These are phyloP conservation scores for Atherix ibis DNA, from an alignment of 2,888 invertebrate species.

Conservation along the genomic window DNA sequence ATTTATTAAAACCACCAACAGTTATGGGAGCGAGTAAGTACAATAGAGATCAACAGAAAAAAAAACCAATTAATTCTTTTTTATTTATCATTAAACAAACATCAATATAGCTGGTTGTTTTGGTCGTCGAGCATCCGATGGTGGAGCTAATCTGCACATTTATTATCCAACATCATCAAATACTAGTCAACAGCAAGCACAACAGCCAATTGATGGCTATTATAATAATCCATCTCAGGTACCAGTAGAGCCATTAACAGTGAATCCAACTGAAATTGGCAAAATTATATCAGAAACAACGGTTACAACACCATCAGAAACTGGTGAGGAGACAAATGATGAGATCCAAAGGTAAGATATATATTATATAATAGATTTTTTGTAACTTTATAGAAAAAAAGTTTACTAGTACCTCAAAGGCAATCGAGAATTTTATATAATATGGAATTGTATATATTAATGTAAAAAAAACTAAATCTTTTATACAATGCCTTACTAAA, in stretches of 20 bases:
- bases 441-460: too few species aligned
- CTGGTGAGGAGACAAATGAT: constrained; percentile 27
- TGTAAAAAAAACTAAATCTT: too few species aligned
- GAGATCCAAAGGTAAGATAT: constrained; percentile 30
- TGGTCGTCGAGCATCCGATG: constrained; percentile 86
- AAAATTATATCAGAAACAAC: constrained; percentile 10
- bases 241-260: constrained; percentile 13
- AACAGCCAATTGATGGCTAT: constrained; percentile 22
- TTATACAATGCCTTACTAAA: too few species aligned
- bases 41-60: not conserved
- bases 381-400: too few species aligned
- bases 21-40: constrained; percentile 65
- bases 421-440: too few species aligned
- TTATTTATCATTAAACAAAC: constrained; percentile 1
- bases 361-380: too few species aligned
- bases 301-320: constrained; percentile 12
- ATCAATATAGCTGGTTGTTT: constrained; percentile 49
- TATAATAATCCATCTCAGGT: constrained; percentile 21
- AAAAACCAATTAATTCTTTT: not conserved
- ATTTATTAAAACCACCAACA: constrained; percentile 82
- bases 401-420: too few species aligned
- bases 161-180: constrained; percentile 38
- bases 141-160: constrained; percentile 81
- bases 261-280: constrained; percentile 14
- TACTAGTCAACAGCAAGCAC: constrained; percentile 25